A percentile compares a stretch with the other conserved stretches of the same genome.
Conservation (phyloP, 2,113 vertebrate species). For the Carassius carassius region DNA sequence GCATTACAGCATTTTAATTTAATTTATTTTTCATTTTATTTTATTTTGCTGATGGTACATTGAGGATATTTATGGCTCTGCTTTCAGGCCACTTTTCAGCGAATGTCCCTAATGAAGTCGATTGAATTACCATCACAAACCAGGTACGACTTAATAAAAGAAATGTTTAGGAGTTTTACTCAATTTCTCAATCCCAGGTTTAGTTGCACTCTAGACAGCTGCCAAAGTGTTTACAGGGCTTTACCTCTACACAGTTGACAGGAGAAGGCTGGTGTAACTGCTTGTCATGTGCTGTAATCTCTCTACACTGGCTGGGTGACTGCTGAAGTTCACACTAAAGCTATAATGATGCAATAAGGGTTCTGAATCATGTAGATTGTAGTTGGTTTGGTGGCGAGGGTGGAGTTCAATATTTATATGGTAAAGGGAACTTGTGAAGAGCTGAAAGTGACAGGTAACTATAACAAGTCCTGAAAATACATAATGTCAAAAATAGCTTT, state of each 20-base stretch:
- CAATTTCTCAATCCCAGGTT: background rate
- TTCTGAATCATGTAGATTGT: background rate
- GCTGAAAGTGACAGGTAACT: background rate
- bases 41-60: background rate
- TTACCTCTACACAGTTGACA: slow-evolving; percentile 8
- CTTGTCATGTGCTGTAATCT: background rate
- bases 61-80: slow-evolving; percentile 39
- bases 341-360: background rate
- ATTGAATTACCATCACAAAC: slow-evolving; percentile 12
- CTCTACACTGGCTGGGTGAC: background rate
- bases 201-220: slow-evolving; percentile 29
- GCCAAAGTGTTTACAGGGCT: background rate
- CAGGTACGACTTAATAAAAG: background rate
- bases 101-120: slow-evolving; percentile 18
- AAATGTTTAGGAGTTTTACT: background rate
- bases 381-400: background rate
- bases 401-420: background rate
- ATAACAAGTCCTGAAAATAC: background rate
- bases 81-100: slow-evolving; percentile 18
- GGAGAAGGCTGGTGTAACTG: slow-evolving; percentile 11
- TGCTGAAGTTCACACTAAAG: background rate
- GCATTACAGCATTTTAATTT: background rate
- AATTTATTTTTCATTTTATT: background rate
- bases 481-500: background rate
- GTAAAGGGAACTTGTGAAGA: background rate